Evolutionary conservation across 1,140 invertebrate species (phyloP).

Genomic region (Drosophila persimilis): DNA sequence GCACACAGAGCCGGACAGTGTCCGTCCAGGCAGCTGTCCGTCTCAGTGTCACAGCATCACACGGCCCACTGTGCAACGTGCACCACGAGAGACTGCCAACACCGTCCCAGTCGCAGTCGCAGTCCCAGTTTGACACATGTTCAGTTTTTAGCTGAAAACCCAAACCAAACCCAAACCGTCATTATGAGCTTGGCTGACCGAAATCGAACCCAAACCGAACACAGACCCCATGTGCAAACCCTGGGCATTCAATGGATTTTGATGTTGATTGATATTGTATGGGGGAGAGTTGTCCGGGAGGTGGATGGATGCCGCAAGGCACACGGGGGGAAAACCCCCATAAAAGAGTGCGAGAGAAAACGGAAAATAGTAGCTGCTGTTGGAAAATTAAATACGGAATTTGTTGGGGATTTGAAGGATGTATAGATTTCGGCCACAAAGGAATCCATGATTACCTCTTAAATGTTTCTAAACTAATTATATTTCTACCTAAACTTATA

Average conservation of each 20-base stretch:
- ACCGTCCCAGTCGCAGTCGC: too few relatives aligned
- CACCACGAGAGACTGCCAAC: too few relatives aligned
- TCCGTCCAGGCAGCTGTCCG: constrained; percentile 16
- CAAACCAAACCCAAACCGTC: constrained; percentile 50
- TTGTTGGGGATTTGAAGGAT: not conserved
- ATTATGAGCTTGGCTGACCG: constrained; percentile 69
- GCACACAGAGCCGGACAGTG: constrained; percentile 32
- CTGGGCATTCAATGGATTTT: constrained; percentile 23
- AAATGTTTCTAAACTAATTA: too few relatives aligned
- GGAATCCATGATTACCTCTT: too few relatives aligned
- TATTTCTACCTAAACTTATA: too few relatives aligned
- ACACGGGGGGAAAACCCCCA: constrained; percentile 9
- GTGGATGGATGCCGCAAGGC: constrained; percentile 1
- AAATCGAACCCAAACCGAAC: constrained; percentile 9
- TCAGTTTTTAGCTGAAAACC: constrained; percentile 36
- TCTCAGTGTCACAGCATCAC: constrained; percentile 40
- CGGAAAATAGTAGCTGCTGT: not conserved
- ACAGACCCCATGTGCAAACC: constrained; percentile 8
- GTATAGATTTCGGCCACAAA: too few relatives aligned
- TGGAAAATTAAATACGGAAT: not conserved
- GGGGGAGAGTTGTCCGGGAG: constrained; percentile 38
- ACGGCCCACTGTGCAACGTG: constrained; percentile 51
- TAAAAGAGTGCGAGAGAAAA: not conserved
- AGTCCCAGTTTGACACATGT: constrained; percentile 47
- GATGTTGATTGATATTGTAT: constrained; percentile 41